A percentile compares a stretch with the other conserved stretches of the same genome.
phyloP scores from a whole-genome alignment of 1,140 invertebrate species.

The Drosophila subobscura region DNA sequence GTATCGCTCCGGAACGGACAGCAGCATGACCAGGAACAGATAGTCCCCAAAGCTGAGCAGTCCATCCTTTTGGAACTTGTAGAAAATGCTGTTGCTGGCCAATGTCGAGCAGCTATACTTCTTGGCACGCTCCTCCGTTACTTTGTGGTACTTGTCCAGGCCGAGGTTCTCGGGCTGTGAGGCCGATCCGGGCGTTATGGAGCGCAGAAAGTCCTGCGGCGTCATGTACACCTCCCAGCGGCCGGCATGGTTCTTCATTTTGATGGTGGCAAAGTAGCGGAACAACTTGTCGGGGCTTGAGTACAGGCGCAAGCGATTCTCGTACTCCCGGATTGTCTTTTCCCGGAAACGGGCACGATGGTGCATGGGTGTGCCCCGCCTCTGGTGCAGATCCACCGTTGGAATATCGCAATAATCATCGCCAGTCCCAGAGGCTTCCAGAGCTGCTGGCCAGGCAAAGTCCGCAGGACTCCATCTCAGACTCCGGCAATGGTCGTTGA shows the following conservation, averaged over 20 bases:
- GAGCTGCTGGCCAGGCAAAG: no score
- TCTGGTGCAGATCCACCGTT: not conserved
- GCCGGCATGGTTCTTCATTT: slow-evolving; percentile 22
- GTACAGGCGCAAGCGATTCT: slow-evolving; percentile 46
- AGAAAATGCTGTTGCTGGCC: slow-evolving; percentile 39
- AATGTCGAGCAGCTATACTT: not conserved
- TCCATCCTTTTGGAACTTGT: slow-evolving; percentile 18
- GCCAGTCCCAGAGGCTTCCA: no score
- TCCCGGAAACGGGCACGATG: slow-evolving; percentile 47
- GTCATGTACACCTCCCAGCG: slow-evolving; percentile 54
- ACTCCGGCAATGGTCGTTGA: slow-evolving; percentile 2
- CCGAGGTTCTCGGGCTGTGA: slow-evolving; percentile 36
- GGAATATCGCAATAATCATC: no score
- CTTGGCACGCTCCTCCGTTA: not conserved
- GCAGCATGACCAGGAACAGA: slow-evolving; percentile 33
- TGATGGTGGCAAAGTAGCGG: slow-evolving; percentile 60
- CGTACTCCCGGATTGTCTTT: slow-evolving; percentile 46
- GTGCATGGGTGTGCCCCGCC: not conserved
- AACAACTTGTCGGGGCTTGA: slow-evolving; percentile 53
- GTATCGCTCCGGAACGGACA: slow-evolving; percentile 45
- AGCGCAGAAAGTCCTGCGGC: slow-evolving; percentile 54
- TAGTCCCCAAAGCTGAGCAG: slow-evolving; percentile 48
- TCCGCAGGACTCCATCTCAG: no score
- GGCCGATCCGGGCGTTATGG: slow-evolving; percentile 28
- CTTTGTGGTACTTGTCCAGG: slow-evolving; percentile 25